phyloP scores from a whole-genome alignment of 2,888 invertebrate genomes.

The Drosophila mettleri region DNA sequence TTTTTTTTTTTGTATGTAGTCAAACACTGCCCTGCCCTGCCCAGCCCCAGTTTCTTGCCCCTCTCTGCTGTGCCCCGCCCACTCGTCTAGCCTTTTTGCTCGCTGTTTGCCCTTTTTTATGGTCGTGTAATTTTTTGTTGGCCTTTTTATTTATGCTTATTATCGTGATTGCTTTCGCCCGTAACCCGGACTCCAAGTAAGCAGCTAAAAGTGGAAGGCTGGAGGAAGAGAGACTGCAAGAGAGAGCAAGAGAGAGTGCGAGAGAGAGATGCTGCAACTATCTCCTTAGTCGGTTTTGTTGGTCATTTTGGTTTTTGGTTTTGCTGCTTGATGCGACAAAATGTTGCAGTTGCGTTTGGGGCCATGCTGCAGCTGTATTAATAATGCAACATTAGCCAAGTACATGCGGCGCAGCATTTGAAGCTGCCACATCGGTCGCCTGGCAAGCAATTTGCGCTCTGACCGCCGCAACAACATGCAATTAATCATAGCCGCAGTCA shows the following conservation, averaged over 20 bases:
- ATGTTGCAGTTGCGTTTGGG: slow-evolving; percentile 21
- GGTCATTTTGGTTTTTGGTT: slow-evolving; percentile 18
- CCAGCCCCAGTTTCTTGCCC: neutral
- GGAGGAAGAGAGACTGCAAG: slow-evolving; percentile 15
- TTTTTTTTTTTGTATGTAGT: slow-evolving; percentile 36
- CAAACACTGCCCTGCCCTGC: neutral
- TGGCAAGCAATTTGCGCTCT: slow-evolving; percentile 63
- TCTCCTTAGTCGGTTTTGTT: slow-evolving; percentile 22
- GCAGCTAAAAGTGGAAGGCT: slow-evolving; percentile 34
- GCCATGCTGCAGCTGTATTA: slow-evolving; percentile 65
- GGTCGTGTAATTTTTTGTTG: slow-evolving; percentile 74
- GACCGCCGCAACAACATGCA: slow-evolving; percentile 67
- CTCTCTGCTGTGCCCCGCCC: neutral
- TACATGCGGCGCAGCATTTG: slow-evolving; percentile 23
- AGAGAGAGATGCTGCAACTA: slow-evolving; percentile 3
- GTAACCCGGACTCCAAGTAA: slow-evolving; percentile 26
- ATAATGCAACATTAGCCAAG: slow-evolving; percentile 69
- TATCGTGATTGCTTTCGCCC: slow-evolving; percentile 73
- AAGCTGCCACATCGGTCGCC: slow-evolving; percentile 55
- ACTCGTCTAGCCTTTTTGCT: slow-evolving; percentile 27
- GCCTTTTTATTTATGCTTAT: slow-evolving; percentile 76
- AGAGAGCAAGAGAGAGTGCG: too few species aligned
- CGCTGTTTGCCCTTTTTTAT: slow-evolving; percentile 69
- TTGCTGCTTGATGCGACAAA: slow-evolving; percentile 33
- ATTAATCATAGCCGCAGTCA: slow-evolving; percentile 64